Base-by-base conservation (phyloP, 2,888 invertebrate genomes). In the Eledona agricola region DNA sequence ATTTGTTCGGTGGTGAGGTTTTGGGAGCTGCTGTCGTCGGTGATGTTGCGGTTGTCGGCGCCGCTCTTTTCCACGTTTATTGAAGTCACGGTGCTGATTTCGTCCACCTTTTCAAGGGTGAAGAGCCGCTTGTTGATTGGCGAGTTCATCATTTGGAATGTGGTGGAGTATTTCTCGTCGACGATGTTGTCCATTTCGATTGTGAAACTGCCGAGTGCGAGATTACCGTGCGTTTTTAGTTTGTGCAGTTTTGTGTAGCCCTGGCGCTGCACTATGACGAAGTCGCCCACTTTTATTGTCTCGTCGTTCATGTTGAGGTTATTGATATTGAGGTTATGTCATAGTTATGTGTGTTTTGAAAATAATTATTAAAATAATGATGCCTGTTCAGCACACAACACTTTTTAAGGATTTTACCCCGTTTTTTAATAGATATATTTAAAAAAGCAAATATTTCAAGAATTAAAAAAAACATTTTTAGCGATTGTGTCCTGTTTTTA, bases 1-100 rank as follows among this genome's bases (percentile, higher is more conserved):
- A 97, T 96, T 69, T 96, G 92, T 37, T 89, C 87, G 17, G 88
- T 85, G 1, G 90, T 86, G 3, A 97, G 76, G 56, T 86, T 85
- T 77, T 97, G 96, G 0, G 95, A 93, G 16, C 78, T 82, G 6
- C 87, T 87, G 70, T 84, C 88, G 69, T 93, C 93, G 10, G 81
- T 77, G 43, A 96, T 89, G 64, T 90, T 84, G 56, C 96, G 82
- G 72, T 96, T 96, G 70, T 96, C 96, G 11, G 72, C 77, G 2
- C 92, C 92, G 58, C 88, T 88, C 51, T 80, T 72, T 58, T 83
- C 83, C 9, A 85, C 84, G 38, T 83, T 83, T 22, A 89, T 77
- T 53, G 84, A 82, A 55, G 82, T 80, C 1, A 85, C 78, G 42
- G 83, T 81, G 1, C 80, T 79, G 57, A 83, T 73, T 57, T 83